Base-by-base conservation (phyloP, 2,113 vertebrate genomes). In the Onychostruthus taczanowskii region DNA sequence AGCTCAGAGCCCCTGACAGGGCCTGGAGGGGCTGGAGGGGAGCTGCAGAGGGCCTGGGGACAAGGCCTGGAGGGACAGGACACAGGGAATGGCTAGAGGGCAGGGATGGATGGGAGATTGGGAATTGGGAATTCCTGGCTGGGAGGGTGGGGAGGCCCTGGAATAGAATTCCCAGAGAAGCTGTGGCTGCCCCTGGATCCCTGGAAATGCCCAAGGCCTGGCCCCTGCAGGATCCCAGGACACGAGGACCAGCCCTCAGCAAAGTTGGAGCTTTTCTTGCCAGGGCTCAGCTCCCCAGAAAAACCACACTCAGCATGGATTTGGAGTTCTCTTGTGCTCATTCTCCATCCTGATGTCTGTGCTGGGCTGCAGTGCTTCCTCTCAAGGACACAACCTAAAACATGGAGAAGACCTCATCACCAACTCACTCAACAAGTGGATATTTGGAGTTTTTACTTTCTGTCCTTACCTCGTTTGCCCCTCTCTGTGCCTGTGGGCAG, bases 111-210 rank as follows among this genome's bases (percentile, higher is more conserved):
- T 77, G 44, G 46, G 63, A 50, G 1, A 19, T 16, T 49, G 56
- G 49, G 39, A 53, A 62, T 1, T 61, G 37, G 37, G 3, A 39
- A 62, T 78, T 53, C 1, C 0, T 33, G 1, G 0, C 30, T 87
- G 23, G 0, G 73, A 63, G 49, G 16, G 7, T 24, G n/a, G 4
- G 0, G 2, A 44, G 21, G 11, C 11, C 9, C 28, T 87, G 63
- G 53, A 5, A 27, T 4, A 28, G 64, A 4, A 0, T 69, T 1
- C 10, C 24, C 67, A 64, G 43, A 64, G 26, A 0, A 23, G 43
- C 74, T 78, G 55, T 16, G 55, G n/a, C 73, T 78, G 84, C 5
- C 15, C 47, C 64, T 76, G 62, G 26, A 41, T 78, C 74, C 74
- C 74, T 63, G 66, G 31, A 0, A 72, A 16, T 41, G n/a, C 0